Percentiles rank a stretch among this genome's conserved stretches.
Conservation (phyloP, 2,888 invertebrate genomes). For the Eumacrocentrus americanus region DNA sequence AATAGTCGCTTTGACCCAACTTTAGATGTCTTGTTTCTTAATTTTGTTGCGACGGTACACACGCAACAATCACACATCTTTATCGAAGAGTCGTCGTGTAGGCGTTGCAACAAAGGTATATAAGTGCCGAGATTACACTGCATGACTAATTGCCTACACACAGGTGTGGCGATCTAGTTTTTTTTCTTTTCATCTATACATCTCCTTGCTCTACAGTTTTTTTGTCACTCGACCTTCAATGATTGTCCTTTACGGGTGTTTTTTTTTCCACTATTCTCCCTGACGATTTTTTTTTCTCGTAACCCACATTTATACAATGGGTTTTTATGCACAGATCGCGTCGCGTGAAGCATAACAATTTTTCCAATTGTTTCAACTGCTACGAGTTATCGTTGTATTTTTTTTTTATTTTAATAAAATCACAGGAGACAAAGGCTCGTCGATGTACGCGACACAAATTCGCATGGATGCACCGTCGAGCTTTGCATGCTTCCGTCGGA, state of each 20-base stretch:
- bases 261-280: conserved; percentile 15
- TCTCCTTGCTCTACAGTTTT: conserved; percentile 7
- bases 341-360: conserved; percentile 25
- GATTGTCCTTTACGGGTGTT: conserved; percentile 26
- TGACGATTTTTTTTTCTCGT: conserved; percentile 11
- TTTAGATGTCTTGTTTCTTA: background rate
- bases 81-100: background rate
- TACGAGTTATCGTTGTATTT: no score
- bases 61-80: background rate
- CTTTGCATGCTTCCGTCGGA: conserved; percentile 24
- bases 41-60: no score
- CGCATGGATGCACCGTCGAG: no score
- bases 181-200: background rate
- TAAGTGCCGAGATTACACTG: background rate
- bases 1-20: background rate
- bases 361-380: no score
- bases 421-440: background rate
- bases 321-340: conserved; percentile 3
- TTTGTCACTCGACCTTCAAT: conserved; percentile 27
- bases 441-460: no score
- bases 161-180: background rate
- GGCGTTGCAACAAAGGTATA: background rate
- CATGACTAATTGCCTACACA: background rate
- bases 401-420: background rate
- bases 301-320: background rate